These are phyloP conservation scores for Anorthoa munda DNA, from an alignment of 2,888 invertebrate species.

Conservation along the genomic window DNA sequence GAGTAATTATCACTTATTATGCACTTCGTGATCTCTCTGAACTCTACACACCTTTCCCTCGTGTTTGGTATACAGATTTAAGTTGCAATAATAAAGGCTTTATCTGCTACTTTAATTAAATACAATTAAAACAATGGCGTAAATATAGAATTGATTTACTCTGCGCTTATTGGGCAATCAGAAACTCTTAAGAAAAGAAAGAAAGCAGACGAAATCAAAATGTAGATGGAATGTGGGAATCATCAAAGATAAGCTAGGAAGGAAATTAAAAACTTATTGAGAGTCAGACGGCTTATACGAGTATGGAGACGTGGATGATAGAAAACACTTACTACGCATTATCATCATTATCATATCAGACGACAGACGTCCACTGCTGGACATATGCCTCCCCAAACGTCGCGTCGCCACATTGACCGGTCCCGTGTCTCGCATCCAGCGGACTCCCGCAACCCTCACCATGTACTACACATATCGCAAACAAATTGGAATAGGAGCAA, in stretches of 20 bases:
- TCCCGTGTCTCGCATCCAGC: too few species aligned
- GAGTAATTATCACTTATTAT: conserved; percentile 19
- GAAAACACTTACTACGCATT: not conserved
- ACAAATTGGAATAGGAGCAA: not conserved
- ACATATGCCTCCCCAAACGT: too few species aligned
- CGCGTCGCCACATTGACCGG: too few species aligned
- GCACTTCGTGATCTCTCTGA: conserved; percentile 19
- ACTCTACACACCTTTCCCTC: not conserved
- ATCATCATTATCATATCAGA: too few species aligned
- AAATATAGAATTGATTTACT: not conserved
- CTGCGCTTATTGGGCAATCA: not conserved
- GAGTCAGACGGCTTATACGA: too few species aligned
- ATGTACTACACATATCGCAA: not conserved
- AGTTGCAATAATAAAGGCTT: not conserved
- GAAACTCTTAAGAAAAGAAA: not conserved
- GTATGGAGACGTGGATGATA: not conserved
- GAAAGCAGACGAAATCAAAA: not conserved
- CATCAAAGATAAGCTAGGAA: not conserved
- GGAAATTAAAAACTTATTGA: not conserved
- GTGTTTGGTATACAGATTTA: not conserved
- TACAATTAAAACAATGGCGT: not conserved
- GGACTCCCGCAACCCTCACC: too few species aligned
- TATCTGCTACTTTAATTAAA: not conserved
- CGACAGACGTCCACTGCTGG: too few species aligned
- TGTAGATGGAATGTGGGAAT: not conserved